A percentile compares a stretch with the other conserved stretches of the same genome.
Evolutionary conservation across 2,888 invertebrate species (phyloP).

Genomic region (Lordiphosa andalusiaca): DNA sequence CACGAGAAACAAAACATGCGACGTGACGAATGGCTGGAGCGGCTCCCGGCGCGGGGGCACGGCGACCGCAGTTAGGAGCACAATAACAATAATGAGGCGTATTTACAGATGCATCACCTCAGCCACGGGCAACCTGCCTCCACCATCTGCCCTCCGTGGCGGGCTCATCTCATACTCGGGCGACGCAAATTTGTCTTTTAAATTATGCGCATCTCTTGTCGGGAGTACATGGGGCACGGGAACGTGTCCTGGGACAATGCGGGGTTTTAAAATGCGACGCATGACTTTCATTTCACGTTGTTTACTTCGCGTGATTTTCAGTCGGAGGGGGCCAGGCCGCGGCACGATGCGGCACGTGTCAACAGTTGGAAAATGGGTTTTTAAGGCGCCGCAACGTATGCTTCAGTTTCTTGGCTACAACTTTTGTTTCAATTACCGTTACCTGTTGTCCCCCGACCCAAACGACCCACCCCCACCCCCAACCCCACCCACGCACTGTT

Average conservation of each 20-base stretch:
- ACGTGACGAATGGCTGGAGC: slow-evolving; percentile 57
- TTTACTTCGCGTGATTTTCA: slow-evolving; percentile 71
- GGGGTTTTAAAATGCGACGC: slow-evolving; percentile 68
- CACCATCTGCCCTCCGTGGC: slow-evolving; percentile 1
- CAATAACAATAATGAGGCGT: slow-evolving; percentile 63
- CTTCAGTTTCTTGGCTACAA: slow-evolving; percentile 63
- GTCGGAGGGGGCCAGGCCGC: slow-evolving; percentile 26
- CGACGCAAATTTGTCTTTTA: slow-evolving; percentile 66
- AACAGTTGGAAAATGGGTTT: slow-evolving; percentile 72
- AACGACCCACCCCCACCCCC: slow-evolving; percentile 1
- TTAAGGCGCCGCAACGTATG: slow-evolving; percentile 72
- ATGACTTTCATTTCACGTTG: slow-evolving; percentile 73
- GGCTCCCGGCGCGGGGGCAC: neutral
- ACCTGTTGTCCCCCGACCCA: slow-evolving; percentile 50
- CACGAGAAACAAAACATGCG: slow-evolving; percentile 64
- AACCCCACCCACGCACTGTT: neutral
- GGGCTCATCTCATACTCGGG: slow-evolving; percentile 24
- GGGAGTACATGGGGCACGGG: slow-evolving; percentile 7
- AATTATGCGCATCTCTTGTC: slow-evolving; percentile 68
- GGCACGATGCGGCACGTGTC: slow-evolving; percentile 65
- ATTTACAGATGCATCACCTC: slow-evolving; percentile 60
- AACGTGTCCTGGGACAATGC: slow-evolving; percentile 46
- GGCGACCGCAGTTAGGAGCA: slow-evolving; percentile 21
- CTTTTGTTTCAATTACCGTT: slow-evolving; percentile 70
- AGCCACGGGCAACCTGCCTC: neutral